These are phyloP conservation scores for Trididemnum clinides DNA, from an alignment of 23 tunicate genomes.

Conservation along the genomic window DNA sequence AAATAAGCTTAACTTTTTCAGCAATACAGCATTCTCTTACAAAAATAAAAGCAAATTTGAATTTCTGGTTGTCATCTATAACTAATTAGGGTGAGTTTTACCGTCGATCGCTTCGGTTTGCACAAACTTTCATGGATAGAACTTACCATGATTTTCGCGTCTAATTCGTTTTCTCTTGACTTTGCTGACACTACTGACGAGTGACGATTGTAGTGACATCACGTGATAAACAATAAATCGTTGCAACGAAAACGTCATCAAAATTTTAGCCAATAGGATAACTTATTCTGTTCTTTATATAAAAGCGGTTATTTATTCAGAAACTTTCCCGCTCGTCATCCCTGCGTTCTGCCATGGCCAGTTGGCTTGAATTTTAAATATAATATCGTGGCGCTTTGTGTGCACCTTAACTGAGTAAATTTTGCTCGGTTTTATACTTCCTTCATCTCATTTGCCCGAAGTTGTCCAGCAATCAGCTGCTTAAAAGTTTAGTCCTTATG, in stretches of 20 bases:
- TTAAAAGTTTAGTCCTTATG: no score
- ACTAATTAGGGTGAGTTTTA: constrained; percentile 76
- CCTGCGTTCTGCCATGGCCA: no score
- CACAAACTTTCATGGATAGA: constrained; percentile 40
- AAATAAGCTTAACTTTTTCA: constrained; percentile 16
- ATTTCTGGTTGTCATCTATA: neutral
- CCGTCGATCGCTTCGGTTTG: constrained; percentile 52
- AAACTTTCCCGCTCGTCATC: constrained; percentile 54
- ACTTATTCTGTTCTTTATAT: neutral
- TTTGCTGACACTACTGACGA: neutral
- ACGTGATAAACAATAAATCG: constrained; percentile 36
- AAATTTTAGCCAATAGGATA: constrained; percentile 33
- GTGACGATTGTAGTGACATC: constrained; percentile 35
- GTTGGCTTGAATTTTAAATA: no score
- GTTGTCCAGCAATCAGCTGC: no score
- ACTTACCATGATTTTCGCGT: constrained; percentile 70
- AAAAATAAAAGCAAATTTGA: constrained; percentile 41
- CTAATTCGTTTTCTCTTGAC: neutral
- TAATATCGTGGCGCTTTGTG: no score
- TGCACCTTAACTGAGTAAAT: no score
- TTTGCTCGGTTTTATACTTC: no score
- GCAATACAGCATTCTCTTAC: neutral
- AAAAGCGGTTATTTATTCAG: constrained; percentile 35
- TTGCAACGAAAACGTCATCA: neutral
- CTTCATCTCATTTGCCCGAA: no score